Evolutionary conservation across 37 sponge, comb jelly and placozoan genomes (phyloP).

Genomic region (Chondrilla cf. caribensis): DNA sequence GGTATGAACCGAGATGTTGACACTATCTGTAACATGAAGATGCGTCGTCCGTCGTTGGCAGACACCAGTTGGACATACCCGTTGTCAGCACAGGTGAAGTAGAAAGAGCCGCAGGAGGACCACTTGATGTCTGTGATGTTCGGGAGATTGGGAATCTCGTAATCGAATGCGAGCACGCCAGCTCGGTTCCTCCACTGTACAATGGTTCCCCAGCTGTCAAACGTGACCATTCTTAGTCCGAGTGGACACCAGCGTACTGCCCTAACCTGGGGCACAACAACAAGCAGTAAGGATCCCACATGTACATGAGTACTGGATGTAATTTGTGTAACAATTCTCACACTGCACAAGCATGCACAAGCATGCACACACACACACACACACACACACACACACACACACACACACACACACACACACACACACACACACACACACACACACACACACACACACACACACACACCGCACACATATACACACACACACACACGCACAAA

Average conservation of each 20-base stretch:
- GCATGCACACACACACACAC: too few species aligned
- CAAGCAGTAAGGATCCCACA: not conserved
- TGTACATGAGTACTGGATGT: not conserved
- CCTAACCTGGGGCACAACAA: constrained; percentile 38
- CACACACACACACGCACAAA: not conserved
- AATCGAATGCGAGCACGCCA: constrained; percentile 34
- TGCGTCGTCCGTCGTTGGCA: not conserved
- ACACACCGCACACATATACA: not conserved
- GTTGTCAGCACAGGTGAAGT: constrained; percentile 21
- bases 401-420: too few species aligned
- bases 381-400: too few species aligned
- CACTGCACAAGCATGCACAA: too few species aligned
- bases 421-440: too few species aligned
- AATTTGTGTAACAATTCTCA: not conserved
- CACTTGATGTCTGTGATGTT: constrained; percentile 46
- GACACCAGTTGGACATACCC: constrained; percentile 30
- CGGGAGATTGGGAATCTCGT: not conserved
- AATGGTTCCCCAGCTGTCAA: constrained; percentile 47
- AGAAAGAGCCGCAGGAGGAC: constrained; percentile 34
- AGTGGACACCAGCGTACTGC: constrained; percentile 36
- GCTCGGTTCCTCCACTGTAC: constrained; percentile 47
- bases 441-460: too few species aligned
- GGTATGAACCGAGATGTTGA: not conserved
- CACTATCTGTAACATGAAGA: constrained; percentile 35
- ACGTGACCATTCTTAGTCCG: constrained; percentile 34